Evolutionary conservation across 2,888 invertebrate genomes (phyloP), one percentile per base, ranked within the genome.

Genomic region (Leistus spinibarbis): DNA sequence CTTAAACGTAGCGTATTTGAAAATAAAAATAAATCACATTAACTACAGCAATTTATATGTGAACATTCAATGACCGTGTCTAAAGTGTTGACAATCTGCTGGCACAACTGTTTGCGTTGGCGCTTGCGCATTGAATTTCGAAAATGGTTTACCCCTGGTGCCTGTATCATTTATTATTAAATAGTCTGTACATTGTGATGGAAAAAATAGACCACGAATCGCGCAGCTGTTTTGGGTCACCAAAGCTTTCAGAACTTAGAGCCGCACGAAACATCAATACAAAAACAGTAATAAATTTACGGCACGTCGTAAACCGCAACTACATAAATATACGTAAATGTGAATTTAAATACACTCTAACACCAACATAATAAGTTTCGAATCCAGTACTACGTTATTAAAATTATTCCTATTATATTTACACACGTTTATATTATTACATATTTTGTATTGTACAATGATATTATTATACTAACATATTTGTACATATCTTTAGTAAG

Each of bases 371-470:
- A 10, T 22, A 60, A 53, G 53, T 56, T 53, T 16, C 22, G 17
- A 16, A 17, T 3, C n/a, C 19, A 7, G 19, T 66, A 20, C 17
- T 27, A 53, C 60, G 22, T 23, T 20, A 19, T 19, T 60, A 60
- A 60, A 60, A 16, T 19, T 17, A 22, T 5, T 10, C 60, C 4
- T 22, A 16, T 22, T 19, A 60, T 67, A 57, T 40, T 67, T 67
- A 67, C 53, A 23, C 54, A 40, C 57, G 65, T 73, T 73, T 73
- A 57, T 73, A 73, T 22, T 65, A 71, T 57, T 66, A 72, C 67
- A 73, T 73, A 60, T 73, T 73, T 73, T 73, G 57, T 73, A 73
- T 67, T 73, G 73, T 73, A 73, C 65, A 60, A 67, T 73, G 53
- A 16, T 16, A 73, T 40, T 7, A 40, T 10, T 13, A 40, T 40